Evolutionary conservation across 2,888 invertebrate genomes (phyloP), one percentile per base, ranked within the genome.

Genomic region (Noctua comes): DNA sequence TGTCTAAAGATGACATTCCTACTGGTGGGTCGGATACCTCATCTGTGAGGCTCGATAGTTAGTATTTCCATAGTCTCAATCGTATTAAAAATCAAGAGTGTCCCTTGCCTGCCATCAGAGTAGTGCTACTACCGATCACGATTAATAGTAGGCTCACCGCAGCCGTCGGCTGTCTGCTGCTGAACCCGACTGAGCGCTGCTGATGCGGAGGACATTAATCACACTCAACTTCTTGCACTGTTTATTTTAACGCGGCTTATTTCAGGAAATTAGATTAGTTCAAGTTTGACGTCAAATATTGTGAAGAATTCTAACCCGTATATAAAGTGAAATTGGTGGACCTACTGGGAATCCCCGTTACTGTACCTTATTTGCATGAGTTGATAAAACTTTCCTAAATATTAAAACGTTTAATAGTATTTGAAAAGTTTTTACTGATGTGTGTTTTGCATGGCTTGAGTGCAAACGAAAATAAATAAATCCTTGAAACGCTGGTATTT

Each of bases 71-170:
- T 36, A 24, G 2, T 16, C 13, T n/a, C n/a, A 65, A 6, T 16
- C 8, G n/a, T 43, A 31, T 7, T 51, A 13, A 31, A 43, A 71
- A 6, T 16, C 64, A 73, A 62, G 76, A 86, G 27, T 77, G 64
- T 86, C 88, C 73, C 36, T 54, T 11, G 18, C 43, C 10, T 27
- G 6, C 11, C 8, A 43, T 31, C 40, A 31, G 31, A n/a, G 8
- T 70, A 72, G 84, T 85, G 81, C 73, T 46, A 27, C 76, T 73
- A 86, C 75, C 69, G 81, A 89, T 92, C 88, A 91, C 91, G 92
- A 93, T 93, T 93, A 92, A 93, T 93, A 90, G 91, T 87, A 87
- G 87, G 85, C 86, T 84, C 86, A 73, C 88, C 89, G 80, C 88
- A 82, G 77, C 85, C 85, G 86, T 86, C 83, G 77, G 68, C 68